Evolutionary conservation across 2,113 vertebrate species (phyloP), one percentile per base, ranked within the genome.

Genomic region (Dasyornis broadbenti): DNA sequence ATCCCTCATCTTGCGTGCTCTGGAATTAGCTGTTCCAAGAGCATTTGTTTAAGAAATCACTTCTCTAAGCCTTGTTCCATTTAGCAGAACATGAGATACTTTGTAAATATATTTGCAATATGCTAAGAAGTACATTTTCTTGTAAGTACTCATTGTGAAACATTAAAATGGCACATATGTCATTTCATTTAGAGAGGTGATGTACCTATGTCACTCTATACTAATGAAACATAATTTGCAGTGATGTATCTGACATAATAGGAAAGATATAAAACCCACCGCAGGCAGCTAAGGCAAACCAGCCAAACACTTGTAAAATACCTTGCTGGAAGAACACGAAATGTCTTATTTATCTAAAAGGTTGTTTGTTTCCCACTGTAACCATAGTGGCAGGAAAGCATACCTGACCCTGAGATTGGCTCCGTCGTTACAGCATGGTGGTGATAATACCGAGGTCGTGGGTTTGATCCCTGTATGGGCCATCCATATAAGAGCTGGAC

Each of bases 21-120:
- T 92, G 95, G 94, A 95, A 96, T 97, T 97, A 96, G 95, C 94
- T 91, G 89, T 94, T 96, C 79, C 91, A 94, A 92, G 86, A 95
- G 81, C 89, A 89, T 91, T 95, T 95, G 83, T 97, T 95, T 96
- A 92, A 95, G 86, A 95, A 95, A 96, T 95, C 57, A 65, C 65
- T 92, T 75, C 47, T 92, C 87, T 96, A 95, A 96, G 83, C 53
- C 83, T 91, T 82, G 83, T 94, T 92, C 64, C 81, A 82, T 94
- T 94, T 91, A 95, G 70, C n/a, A 61, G 69, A 89, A 87, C 69
- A 79, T 39, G 11, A 89, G 53, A 49, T 60, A 79, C n/a, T 28
- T 52, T 72, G 22, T 83, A 91, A 92, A 91, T 91, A 60, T 84
- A 64, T 86, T 86, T 91, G 37, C 44, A 75, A 21, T 49, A 33